A percentile compares a stretch with the other conserved stretches of the same genome.
phyloP scores from a whole-genome alignment of 2,113 vertebrate species.

The Malurus cyaneus region DNA sequence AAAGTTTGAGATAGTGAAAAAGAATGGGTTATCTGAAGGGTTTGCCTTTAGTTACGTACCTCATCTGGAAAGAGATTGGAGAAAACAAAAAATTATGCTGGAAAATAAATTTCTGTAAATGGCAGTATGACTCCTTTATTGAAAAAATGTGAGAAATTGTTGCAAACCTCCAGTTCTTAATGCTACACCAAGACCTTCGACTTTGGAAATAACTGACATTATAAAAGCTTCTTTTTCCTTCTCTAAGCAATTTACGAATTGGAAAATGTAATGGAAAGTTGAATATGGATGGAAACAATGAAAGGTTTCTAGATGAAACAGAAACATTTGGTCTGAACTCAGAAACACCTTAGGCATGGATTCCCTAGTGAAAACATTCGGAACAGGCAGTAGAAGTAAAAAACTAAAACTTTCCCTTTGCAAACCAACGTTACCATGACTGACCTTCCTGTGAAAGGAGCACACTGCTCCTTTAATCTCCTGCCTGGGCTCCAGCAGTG shows the following conservation, averaged over 20 bases:
- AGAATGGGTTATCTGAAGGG: constrained; percentile 15
- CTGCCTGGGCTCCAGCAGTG: not conserved
- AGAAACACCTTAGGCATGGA: not conserved
- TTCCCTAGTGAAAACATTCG: rapidly evolving
- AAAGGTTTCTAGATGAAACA: not conserved
- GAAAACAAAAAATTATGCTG: not conserved
- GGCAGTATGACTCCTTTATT: not conserved
- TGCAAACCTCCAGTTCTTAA: not conserved
- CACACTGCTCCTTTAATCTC: not conserved
- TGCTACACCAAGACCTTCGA: not conserved
- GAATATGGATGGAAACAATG: not conserved
- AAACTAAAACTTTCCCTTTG: not conserved
- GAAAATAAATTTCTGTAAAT: not conserved
- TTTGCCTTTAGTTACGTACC: not conserved
- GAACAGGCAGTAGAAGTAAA: not conserved
- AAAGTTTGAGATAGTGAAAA: not conserved
- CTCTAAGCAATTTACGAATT: not conserved
- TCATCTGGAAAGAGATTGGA: constrained; percentile 8
- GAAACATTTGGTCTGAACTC: not conserved
- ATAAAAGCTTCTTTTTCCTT: not conserved
- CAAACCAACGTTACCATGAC: not conserved
- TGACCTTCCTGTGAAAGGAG: not conserved
- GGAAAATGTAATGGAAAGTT: not conserved
- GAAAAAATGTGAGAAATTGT: not conserved
- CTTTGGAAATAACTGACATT: not conserved